phyloP scores from a whole-genome alignment of 2,113 vertebrate species.

The Ceyx cyanopectus region DNA sequence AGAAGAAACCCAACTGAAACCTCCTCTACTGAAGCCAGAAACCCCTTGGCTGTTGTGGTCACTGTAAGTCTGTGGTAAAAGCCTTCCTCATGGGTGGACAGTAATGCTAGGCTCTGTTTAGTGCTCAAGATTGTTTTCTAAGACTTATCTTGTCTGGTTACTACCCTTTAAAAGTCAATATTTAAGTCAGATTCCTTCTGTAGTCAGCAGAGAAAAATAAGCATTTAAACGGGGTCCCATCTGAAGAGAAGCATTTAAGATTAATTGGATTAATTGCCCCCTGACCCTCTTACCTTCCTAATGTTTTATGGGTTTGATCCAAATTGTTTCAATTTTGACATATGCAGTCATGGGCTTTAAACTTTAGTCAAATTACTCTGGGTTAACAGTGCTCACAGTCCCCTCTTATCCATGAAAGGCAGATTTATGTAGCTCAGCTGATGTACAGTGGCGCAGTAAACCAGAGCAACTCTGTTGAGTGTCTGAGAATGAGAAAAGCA shows the following conservation, averaged over 20 bases:
- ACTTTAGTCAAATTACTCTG: neutral
- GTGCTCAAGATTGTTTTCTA: neutral
- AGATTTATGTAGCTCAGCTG: slow-evolving; percentile 5
- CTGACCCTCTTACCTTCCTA: neutral
- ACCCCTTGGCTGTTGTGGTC: neutral
- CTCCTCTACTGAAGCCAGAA: neutral
- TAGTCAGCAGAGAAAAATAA: neutral
- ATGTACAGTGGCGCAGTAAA: neutral
- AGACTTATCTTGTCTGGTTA: neutral
- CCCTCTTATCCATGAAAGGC: neutral
- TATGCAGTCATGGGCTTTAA: neutral
- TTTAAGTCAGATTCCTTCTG: neutral
- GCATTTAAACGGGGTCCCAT: neutral
- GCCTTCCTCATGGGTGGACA: neutral
- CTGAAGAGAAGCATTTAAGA: neutral
- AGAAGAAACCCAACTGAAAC: neutral
- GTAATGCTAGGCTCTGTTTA: neutral
- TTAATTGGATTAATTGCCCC: neutral
- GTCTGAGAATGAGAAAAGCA: neutral
- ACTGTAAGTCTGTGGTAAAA: neutral
- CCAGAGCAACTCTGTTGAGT: neutral
- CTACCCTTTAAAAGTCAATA: neutral
- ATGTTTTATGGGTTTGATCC: neutral
- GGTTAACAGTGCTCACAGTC: neutral
- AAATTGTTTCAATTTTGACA: neutral